Evolutionary conservation across 2,113 vertebrate species (phyloP).

Genomic region (Cyphomyrus discorhynchus): DNA sequence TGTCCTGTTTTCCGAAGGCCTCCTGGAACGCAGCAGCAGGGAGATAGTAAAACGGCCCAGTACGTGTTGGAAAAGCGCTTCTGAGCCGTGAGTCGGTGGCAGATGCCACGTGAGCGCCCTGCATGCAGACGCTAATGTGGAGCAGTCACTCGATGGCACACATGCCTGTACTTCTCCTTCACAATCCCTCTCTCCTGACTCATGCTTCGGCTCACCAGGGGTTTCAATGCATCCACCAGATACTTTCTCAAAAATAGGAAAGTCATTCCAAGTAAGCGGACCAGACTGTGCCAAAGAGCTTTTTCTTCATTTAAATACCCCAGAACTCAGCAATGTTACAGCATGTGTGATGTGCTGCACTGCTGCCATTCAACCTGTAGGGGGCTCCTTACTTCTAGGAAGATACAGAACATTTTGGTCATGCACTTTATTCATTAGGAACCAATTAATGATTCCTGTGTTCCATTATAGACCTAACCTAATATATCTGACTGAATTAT

Average conservation of each 20-base stretch:
- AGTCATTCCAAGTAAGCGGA: constrained; percentile 22
- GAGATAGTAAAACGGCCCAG: not conserved
- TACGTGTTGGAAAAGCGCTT: not conserved
- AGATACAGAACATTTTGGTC: not conserved
- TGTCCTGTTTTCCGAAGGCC: not conserved
- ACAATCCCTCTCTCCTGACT: not conserved
- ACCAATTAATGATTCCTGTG: not conserved
- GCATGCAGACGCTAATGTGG: not conserved
- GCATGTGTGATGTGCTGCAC: not conserved
- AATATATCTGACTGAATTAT: not conserved
- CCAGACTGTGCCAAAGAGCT: constrained; percentile 13
- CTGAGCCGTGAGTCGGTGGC: not conserved
- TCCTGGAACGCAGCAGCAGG: not conserved
- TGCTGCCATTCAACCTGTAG: not conserved
- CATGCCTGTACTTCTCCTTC: not conserved
- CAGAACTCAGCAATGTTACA: not conserved
- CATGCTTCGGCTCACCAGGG: not conserved
- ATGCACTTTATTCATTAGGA: not conserved
- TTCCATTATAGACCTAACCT: not conserved
- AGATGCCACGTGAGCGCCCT: not conserved
- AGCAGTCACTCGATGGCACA: not conserved
- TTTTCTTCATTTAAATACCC: constrained; percentile 24
- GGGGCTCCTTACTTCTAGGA: not conserved
- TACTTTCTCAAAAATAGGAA: constrained; percentile 8
- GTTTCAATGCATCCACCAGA: constrained; percentile 34